phyloP scores from a whole-genome alignment of 2,888 invertebrate species.

The Lacanobia wlatinum region DNA sequence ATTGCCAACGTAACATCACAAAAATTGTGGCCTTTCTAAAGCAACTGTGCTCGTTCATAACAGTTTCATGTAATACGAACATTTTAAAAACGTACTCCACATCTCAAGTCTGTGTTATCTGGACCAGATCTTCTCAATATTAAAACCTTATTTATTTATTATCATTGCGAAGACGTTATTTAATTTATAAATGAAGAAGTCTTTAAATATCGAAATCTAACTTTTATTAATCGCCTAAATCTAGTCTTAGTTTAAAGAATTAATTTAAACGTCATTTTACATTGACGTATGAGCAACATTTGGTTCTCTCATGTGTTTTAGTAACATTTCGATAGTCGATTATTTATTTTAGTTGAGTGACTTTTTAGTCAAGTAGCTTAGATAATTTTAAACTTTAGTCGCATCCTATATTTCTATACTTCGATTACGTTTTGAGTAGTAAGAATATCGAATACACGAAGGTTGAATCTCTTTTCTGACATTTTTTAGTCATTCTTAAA shows the following conservation, averaged over 20 bases:
- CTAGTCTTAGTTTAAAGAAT: conserved; percentile 61
- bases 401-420: conserved; percentile 14
- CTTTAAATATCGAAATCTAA: conserved; percentile 60
- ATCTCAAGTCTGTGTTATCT: conserved; percentile 52
- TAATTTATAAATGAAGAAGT: conserved; percentile 56
- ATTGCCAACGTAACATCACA: not conserved
- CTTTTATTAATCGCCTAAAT: conserved; percentile 52
- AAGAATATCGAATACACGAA: conserved; percentile 24
- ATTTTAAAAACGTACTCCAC: not conserved
- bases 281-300: conserved; percentile 69
- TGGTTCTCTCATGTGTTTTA: conserved; percentile 69
- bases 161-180: conserved; percentile 60
- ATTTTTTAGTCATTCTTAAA: conserved; percentile 44
- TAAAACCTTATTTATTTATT: conserved; percentile 60
- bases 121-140: conserved; percentile 55
- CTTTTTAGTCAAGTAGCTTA: conserved; percentile 50
- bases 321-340: conserved; percentile 60
- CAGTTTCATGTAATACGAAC: not conserved
- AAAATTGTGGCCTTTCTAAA: not conserved
- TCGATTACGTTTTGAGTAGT: conserved; percentile 27
- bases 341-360: conserved; percentile 56
- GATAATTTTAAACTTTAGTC: conserved; percentile 36
- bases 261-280: conserved; percentile 60
- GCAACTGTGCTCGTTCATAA: not conserved
- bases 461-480: conserved; percentile 33